These are phyloP conservation scores for Ryuthela nishihirai DNA, from an alignment of 2,888 invertebrate species.

Conservation along the genomic window DNA sequence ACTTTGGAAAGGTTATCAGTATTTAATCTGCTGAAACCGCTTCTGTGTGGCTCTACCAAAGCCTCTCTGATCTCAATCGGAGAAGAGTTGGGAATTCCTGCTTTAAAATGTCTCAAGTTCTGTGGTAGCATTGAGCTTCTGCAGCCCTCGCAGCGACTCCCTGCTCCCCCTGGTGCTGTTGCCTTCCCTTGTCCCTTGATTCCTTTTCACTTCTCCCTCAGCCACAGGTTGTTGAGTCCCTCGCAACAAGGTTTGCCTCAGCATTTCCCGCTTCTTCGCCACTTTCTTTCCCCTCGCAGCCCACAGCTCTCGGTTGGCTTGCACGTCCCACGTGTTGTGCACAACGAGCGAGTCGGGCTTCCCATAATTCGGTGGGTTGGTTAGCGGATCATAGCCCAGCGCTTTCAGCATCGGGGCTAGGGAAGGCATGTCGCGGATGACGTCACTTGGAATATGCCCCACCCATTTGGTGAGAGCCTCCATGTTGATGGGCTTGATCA, in stretches of 20 bases:
- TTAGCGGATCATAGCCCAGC: conserved; percentile 88
- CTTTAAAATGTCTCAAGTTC: no score
- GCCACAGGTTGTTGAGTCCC: no score
- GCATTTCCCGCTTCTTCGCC: conserved; percentile 33
- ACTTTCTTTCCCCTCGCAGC: conserved; percentile 43
- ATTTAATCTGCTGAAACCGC: no score
- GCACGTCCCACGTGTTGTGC: conserved; percentile 52
- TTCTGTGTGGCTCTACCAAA: no score
- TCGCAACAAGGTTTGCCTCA: conserved; percentile 25
- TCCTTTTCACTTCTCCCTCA: no score
- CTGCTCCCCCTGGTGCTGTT: no score
- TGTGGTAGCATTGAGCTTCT: no score
- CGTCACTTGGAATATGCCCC: conserved; percentile 64
- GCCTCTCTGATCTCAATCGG: no score
- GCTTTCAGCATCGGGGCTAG: conserved; percentile 92
- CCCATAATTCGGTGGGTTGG: conserved; percentile 93
- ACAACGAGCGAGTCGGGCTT: conserved; percentile 71
- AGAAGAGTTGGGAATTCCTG: no score
- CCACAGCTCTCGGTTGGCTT: conserved; percentile 50
- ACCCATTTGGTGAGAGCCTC: conserved; percentile 72
- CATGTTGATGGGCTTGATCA: conserved; percentile 94
- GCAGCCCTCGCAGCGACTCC: no score
- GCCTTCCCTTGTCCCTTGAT: no score
- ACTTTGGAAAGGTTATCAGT: no score
- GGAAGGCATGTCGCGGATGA: conserved; percentile 85